Base-by-base conservation (phyloP, 2,888 invertebrate genomes). In the Eremobia ochroleuca region DNA sequence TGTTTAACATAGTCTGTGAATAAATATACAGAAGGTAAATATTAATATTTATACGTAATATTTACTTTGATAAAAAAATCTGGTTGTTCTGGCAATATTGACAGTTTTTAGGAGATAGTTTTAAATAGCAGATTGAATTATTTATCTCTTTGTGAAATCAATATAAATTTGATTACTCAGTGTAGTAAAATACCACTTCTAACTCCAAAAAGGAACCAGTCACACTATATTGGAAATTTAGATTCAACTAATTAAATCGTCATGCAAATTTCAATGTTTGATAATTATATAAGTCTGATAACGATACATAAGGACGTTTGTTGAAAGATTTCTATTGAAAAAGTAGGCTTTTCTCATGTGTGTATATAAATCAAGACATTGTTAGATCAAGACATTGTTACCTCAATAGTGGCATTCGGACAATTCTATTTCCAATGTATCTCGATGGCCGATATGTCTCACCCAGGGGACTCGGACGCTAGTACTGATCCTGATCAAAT, bases 401-500 rank as follows among this genome's bases (percentile, higher is more conserved):
- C 85, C 85, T 81, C 70, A 81, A 82, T 65, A 73, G 77, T 73
- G 64, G 77, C 71, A 79, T 83, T 83, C 82, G 77, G 86, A 83
- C 87, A 85, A 79, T 87, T 85, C 87, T 87, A 86, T 89, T 90
- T 89, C 82, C 72, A 83, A 75, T 83, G 77, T 87, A 88, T 85
- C 79, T 81, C 73, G 67, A 82, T 81, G 83, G 87, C 78, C 84
- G 87, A 88, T 90, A 83, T 74, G 85, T 85, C 79, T 81, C 69
- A 71, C 90, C 85, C 90, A 15, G 13, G 89, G 86, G 88, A 88
- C 81, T 89, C 87, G 79, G 85, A 87, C 86, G 89, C 89, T 87
- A 85, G 85, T 90, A 88, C 91, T 87, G 89, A 90, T 89, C 88
- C 89, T 88, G 90, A 93, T 93, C 92, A 92, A 92, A 92, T 93